A percentile compares a stretch with the other conserved stretches of the same genome.
Conservation (phyloP, 2,888 invertebrate genomes). For the Acrocyrtus sp. region DNA sequence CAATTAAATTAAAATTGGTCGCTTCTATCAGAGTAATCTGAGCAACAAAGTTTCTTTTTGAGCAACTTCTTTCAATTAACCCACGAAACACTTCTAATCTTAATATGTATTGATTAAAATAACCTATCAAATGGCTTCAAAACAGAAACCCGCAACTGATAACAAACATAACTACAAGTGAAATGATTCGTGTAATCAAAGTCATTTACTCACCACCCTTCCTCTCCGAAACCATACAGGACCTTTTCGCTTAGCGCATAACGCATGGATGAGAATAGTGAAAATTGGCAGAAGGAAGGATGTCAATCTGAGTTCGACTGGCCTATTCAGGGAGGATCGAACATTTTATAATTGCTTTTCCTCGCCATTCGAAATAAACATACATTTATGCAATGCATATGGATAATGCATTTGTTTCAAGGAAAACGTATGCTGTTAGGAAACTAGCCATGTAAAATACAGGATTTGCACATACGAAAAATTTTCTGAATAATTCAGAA, state of each 20-base stretch:
- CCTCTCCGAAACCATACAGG: conserved; percentile 50
- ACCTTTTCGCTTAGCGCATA: conserved; percentile 46
- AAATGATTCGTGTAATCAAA: conserved; percentile 49
- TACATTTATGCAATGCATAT: conserved; percentile 14
- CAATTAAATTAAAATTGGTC: conserved; percentile 7
- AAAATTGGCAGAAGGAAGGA: conserved; percentile 58
- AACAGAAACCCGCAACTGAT: conserved; percentile 37
- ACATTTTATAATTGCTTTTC: conserved; percentile 57
- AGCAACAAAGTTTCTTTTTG: too few species aligned
- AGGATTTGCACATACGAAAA: too few species aligned
- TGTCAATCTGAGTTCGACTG: conserved; percentile 59
- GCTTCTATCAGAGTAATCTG: conserved; percentile 29
- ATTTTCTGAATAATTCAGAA: too few species aligned
- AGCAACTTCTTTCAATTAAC: too few species aligned
- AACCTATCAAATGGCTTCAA: too few species aligned
- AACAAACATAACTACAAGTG: conserved; percentile 43
- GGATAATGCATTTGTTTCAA: conserved; percentile 8
- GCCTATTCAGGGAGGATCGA: conserved; percentile 63
- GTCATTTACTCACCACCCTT: conserved; percentile 55
- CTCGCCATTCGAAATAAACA: conserved; percentile 33
- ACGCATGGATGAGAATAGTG: conserved; percentile 44
- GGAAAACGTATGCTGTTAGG: too few species aligned
- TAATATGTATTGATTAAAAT: too few species aligned
- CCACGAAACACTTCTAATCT: too few species aligned
- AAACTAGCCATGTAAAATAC: too few species aligned